Evolutionary conservation across 2,113 vertebrate species (phyloP).

Genomic region (Sebastes schlegelii): DNA sequence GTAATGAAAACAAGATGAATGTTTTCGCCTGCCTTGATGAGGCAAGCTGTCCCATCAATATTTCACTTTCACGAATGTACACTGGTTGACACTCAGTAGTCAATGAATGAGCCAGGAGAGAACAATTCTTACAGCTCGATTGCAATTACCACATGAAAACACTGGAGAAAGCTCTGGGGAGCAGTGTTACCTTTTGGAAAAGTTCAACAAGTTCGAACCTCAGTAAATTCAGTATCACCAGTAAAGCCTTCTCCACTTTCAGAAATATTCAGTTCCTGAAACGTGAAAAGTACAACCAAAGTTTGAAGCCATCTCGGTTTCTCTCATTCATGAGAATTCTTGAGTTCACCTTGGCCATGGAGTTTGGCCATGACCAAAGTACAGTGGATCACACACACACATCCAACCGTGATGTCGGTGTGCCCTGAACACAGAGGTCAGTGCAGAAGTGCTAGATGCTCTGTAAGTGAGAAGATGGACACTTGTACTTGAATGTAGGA

Average conservation of each 20-base stretch:
- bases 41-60: background rate
- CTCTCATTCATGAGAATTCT: background rate
- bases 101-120: background rate
- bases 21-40: background rate
- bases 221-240: background rate
- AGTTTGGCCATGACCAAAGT: background rate
- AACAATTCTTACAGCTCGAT: too few species aligned
- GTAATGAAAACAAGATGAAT: background rate
- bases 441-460: background rate
- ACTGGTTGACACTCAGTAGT: background rate
- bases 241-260: background rate
- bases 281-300: background rate
- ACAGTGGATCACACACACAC: background rate
- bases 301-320: background rate
- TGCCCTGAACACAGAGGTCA: background rate
- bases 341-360: background rate
- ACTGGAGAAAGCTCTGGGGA: background rate
- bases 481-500: background rate
- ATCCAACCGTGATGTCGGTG: slow-evolving; percentile 11
- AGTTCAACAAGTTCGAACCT: background rate
- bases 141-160: background rate
- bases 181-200: background rate
- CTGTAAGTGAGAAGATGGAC: background rate
- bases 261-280: background rate
- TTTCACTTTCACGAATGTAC: background rate